phyloP scores from a whole-genome alignment of 2,797 vertebrate species.

The Myotis findleyi region DNA sequence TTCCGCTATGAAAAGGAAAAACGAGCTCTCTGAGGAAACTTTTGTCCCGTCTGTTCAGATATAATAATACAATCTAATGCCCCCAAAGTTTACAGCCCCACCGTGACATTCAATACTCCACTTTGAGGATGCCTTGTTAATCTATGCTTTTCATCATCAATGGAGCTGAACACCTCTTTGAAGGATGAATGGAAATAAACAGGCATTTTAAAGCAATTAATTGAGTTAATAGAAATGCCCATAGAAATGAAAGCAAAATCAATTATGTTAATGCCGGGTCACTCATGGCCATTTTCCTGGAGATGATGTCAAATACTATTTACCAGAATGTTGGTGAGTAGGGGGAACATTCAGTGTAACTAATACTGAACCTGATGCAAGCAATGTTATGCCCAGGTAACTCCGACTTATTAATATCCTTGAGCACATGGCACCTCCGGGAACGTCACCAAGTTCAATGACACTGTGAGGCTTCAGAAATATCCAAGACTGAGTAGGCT shows the following conservation, averaged over 20 bases:
- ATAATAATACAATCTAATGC: neutral
- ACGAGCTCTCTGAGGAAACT: neutral
- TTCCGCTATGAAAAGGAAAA: neutral
- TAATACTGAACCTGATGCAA: neutral
- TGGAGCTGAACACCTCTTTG: neutral
- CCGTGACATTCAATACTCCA: neutral
- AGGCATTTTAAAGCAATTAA: conserved; percentile 37
- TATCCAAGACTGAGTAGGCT: neutral
- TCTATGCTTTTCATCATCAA: neutral
- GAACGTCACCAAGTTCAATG: conserved; percentile 26
- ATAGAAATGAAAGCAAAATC: conserved; percentile 20
- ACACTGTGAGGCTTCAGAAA: neutral
- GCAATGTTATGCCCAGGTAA: neutral
- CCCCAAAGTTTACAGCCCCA: neutral
- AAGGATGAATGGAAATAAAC: neutral
- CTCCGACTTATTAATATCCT: conserved; percentile 38
- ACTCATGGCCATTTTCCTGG: neutral
- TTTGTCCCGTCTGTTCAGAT: neutral
- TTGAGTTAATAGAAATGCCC: neutral
- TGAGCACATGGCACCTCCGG: neutral
- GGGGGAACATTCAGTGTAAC: neutral
- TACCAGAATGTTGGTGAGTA: neutral
- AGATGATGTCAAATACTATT: neutral
- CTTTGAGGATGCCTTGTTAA: conserved; percentile 1
- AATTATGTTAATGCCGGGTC: neutral